These are phyloP conservation scores for Synodontis membranacea DNA, from an alignment of 2,113 vertebrate species.

Conservation along the genomic window DNA sequence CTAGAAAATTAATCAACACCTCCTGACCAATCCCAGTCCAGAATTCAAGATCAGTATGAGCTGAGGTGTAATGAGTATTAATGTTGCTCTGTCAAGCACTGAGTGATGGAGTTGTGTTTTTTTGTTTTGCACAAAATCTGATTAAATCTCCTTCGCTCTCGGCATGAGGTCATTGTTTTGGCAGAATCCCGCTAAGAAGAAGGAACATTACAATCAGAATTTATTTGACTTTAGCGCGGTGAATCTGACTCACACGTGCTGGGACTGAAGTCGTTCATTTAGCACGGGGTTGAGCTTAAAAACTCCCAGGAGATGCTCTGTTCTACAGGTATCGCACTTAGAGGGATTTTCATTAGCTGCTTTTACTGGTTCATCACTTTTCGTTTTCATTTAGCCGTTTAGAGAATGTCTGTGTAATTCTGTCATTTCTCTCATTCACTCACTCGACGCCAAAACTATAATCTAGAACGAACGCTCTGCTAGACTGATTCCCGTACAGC, in stretches of 20 bases:
- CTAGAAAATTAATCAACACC: background rate
- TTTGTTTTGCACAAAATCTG: background rate
- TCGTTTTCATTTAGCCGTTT: background rate
- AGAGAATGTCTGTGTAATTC: background rate
- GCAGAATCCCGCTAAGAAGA: background rate
- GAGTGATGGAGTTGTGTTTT: background rate
- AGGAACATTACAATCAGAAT: background rate
- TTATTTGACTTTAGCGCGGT: background rate
- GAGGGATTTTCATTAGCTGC: background rate
- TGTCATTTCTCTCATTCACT: background rate
- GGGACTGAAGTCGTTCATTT: background rate
- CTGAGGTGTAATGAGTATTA: background rate
- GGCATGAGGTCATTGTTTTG: background rate
- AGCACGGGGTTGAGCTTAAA: background rate
- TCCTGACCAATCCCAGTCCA: too few species aligned
- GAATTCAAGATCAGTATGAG: background rate
- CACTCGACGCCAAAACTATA: background rate
- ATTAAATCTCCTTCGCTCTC: background rate
- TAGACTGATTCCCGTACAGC: too few species aligned
- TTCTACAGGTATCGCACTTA: constrained; percentile 6
- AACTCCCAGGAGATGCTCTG: background rate
- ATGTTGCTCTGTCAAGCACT: background rate
- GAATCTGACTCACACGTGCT: background rate
- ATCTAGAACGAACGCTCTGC: background rate
- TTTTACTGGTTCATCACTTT: background rate